Conservation (phyloP, 2,888 invertebrate genomes). For the Eulithis prunata region DNA sequence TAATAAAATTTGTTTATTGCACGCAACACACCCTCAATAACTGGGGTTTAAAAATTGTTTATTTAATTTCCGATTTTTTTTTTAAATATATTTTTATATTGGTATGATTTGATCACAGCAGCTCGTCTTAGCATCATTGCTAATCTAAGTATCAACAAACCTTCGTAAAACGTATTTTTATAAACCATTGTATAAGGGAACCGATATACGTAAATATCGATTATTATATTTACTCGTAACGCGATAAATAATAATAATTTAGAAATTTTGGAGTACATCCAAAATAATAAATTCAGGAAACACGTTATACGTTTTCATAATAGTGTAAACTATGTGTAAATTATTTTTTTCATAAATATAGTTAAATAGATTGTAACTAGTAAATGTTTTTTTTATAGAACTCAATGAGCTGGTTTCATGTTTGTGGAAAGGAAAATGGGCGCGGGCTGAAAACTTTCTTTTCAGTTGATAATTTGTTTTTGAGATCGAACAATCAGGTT, state of each 20-base stretch:
- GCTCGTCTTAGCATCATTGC: constrained; percentile 28
- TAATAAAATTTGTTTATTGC: no score
- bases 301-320: constrained; percentile 80
- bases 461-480: constrained; percentile 1
- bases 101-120: constrained; percentile 26
- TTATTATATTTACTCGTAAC: constrained; percentile 78
- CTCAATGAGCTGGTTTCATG: constrained; percentile 74
- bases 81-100: no score
- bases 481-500: constrained; percentile 7
- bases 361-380: constrained; percentile 77
- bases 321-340: constrained; percentile 81
- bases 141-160: constrained; percentile 50
- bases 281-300: constrained; percentile 72
- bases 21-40: no score
- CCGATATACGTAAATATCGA: constrained; percentile 82
- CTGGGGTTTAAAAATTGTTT: no score
- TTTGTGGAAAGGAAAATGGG: constrained; percentile 46
- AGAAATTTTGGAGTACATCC: constrained; percentile 59
- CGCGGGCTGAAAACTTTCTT: constrained; percentile 2
- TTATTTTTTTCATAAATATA: constrained; percentile 69
- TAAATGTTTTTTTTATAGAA: constrained; percentile 73
- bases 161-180: constrained; percentile 78
- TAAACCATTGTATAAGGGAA: constrained; percentile 81
- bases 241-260: constrained; percentile 73
- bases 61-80: no score